Evolutionary conservation across 30 jellyfish, hydroid and myxozoan genomes (phyloP), one percentile per base, ranked within the genome.

Genomic region (Turritopsis dohrnii): DNA sequence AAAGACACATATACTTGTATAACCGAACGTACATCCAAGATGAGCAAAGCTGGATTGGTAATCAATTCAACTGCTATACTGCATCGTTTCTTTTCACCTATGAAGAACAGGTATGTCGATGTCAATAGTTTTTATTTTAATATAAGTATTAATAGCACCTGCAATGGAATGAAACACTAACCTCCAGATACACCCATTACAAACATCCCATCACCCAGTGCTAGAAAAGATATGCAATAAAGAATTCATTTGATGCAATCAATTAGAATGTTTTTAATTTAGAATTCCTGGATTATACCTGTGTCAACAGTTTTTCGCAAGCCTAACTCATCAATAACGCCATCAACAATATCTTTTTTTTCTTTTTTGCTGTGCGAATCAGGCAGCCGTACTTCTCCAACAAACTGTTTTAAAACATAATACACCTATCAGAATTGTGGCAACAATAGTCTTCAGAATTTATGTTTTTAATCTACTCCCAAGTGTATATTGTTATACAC

Each of bases 141-240:
- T 17, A n/a, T n/a, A 60, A 60, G n/a, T 41, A 41, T 13, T 41
- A 13, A 41, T 41, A 41, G 60, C 60, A 41, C 9, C 60, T 41
- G 60, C 5, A 41, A 5, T 41, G 60, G 60, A 41, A 22, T 22
- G 16, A 1, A 69, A 69, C 18, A 26, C 60, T 3, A 41, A 87
- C 96, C 96, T 81, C 96, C 96, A 1, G 96, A 87, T 7, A 76
- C 21, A 16, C 96, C 96, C 27, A 86, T 71, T 7, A 71, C 87
- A 83, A 87, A 87, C 24, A 87, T 19, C 7, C 91, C 96, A 72
- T 92, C 96, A 54, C 96, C 96, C 91, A 87, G 69, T 16, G 81
- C 96, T 86, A 41, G 60, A 41, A 3, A 41, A 13, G 5, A 41
- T 41, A 41, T 5, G 9, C 5, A 13, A 3, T 41, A 3, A 41